Evolutionary conservation across 2,113 vertebrate species (phyloP).

Genomic region (Tychaedon coryphoeus): DNA sequence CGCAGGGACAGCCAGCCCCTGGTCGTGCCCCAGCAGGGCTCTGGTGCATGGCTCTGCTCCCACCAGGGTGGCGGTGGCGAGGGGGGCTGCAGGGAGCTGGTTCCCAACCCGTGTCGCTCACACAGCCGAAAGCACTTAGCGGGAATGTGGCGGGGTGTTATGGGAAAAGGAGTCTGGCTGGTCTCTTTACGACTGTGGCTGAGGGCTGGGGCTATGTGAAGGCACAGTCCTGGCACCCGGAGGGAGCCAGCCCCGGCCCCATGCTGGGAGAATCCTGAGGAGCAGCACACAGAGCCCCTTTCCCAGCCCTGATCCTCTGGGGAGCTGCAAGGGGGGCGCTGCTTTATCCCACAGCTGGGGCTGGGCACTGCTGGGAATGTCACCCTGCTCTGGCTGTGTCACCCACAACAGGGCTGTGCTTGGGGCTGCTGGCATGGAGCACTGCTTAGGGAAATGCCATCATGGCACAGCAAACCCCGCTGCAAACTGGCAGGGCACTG

Average conservation of each 20-base stretch:
- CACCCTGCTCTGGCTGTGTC: neutral
- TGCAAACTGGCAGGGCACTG: neutral
- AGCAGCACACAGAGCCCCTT: neutral
- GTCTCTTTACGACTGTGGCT: neutral
- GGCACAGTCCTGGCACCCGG: neutral
- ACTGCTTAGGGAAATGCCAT: neutral
- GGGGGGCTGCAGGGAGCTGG: neutral
- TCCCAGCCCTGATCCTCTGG: neutral
- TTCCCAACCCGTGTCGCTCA: neutral
- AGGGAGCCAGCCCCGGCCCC: neutral
- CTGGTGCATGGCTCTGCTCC: accelerated
- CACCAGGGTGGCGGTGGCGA: neutral
- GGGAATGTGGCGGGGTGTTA: neutral
- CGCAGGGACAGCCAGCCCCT: neutral
- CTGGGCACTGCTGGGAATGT: neutral
- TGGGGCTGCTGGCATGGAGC: neutral
- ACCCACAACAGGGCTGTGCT: neutral
- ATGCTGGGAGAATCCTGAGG: neutral
- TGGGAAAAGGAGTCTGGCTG: neutral
- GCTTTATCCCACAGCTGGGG: neutral
- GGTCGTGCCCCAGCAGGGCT: neutral
- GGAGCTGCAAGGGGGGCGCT: neutral
- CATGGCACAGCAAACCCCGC: accelerated
- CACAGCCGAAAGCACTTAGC: neutral
- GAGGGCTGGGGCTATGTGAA: neutral